Evolutionary conservation across 2,797 vertebrate genomes (phyloP).

Genomic region (Natrix natrix): DNA sequence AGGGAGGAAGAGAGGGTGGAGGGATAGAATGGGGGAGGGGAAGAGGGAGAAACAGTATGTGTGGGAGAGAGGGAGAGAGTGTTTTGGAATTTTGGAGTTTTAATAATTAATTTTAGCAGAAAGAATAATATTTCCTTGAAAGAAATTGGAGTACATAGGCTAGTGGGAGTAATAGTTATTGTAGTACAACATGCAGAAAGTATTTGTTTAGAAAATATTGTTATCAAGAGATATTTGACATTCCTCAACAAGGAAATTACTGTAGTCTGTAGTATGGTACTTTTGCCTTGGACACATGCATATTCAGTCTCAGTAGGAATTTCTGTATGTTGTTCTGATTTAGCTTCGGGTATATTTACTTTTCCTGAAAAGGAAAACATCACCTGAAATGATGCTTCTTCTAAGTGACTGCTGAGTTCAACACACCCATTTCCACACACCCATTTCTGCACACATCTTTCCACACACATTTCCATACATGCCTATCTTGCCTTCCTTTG

Average conservation of each 20-base stretch:
- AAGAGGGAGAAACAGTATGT: rapidly evolving
- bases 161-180: neutral
- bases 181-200: neutral
- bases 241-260: neutral
- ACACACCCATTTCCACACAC: neutral
- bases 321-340: neutral
- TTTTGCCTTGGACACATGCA: neutral
- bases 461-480: neutral
- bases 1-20: no score
- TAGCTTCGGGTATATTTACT: neutral
- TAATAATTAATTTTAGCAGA: neutral
- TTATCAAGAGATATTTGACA: neutral
- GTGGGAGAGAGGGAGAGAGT: rapidly evolving
- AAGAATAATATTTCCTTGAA: neutral
- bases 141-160: no score
- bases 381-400: neutral
- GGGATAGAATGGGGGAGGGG: rapidly evolving
- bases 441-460: neutral
- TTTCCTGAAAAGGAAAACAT: neutral
- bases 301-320: neutral
- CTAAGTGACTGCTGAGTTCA: neutral
- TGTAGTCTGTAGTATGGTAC: neutral
- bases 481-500: neutral
- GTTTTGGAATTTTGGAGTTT: neutral
- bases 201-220: neutral